phyloP scores from a whole-genome alignment of 2,888 invertebrate genomes.

The Melanchra persicariae region DNA sequence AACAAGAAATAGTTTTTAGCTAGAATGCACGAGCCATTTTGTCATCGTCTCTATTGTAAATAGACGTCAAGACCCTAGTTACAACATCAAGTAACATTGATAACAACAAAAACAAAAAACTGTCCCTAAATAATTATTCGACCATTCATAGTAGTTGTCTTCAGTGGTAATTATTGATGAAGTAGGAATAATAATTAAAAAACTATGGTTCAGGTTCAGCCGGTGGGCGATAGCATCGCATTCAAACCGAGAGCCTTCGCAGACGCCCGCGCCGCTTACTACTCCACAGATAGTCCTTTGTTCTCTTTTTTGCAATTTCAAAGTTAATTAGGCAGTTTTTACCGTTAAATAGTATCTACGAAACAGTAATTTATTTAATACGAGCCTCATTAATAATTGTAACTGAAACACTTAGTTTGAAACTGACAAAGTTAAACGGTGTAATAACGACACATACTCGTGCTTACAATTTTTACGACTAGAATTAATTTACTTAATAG shows the following conservation, averaged over 20 bases:
- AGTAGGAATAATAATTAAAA: constrained; percentile 61
- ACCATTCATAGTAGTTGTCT: constrained; percentile 6
- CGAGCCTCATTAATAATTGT: constrained; percentile 28
- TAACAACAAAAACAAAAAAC: too few relatives aligned
- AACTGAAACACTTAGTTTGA: constrained; percentile 41
- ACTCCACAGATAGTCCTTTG: constrained; percentile 48
- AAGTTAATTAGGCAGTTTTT: constrained; percentile 48
- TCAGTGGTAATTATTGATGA: constrained; percentile 37
- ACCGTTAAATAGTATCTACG: constrained; percentile 36
- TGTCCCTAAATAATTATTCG: not conserved
- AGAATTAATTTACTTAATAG: constrained; percentile 33
- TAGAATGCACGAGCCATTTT: not conserved
- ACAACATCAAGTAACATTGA: constrained; percentile 4
- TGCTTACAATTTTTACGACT: constrained; percentile 33
- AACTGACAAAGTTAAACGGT: constrained; percentile 43
- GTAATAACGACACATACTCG: constrained; percentile 30
- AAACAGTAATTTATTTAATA: constrained; percentile 38
- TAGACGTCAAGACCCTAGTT: constrained; percentile 7
- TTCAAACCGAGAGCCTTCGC: constrained; percentile 55
- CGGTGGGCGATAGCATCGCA: constrained; percentile 65
- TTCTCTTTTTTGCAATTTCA: constrained; percentile 46
- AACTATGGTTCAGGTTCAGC: constrained; percentile 56
- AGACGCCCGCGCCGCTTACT: constrained; percentile 42
- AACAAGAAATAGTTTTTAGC: not conserved
- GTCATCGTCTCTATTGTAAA: not conserved